A percentile compares a stretch with the other conserved stretches of the same genome.
These are phyloP conservation scores for Lepidonotus clava DNA, from an alignment of 2,888 invertebrate species.

Conservation along the genomic window DNA sequence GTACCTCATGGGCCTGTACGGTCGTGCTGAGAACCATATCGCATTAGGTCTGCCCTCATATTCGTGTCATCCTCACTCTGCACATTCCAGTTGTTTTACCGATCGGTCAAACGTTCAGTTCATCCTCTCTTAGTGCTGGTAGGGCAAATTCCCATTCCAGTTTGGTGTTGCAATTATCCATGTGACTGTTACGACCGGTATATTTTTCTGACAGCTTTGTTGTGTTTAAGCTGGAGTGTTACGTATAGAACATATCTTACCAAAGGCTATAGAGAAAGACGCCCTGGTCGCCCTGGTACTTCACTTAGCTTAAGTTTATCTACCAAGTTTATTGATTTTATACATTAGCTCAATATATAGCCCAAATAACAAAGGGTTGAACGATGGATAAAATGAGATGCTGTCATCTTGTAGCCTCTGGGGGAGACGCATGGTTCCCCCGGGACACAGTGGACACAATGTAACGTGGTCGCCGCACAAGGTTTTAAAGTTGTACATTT, in stretches of 20 bases:
- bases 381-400: neutral
- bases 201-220: constrained; percentile 42
- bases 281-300: neutral
- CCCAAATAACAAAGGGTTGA: neutral
- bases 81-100: neutral
- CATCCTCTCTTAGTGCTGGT: constrained; percentile 6
- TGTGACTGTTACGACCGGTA: neutral
- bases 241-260: constrained; percentile 33
- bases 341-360: neutral
- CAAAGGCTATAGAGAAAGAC: constrained; percentile 2
- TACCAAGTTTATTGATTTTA: neutral
- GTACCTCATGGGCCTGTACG: neutral
- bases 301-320: neutral
- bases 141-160: neutral
- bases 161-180: neutral
- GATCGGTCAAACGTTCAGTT: neutral
- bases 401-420: neutral
- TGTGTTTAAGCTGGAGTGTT: constrained; percentile 33
- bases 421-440: neutral
- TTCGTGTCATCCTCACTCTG: constrained; percentile 7
- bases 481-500: neutral
- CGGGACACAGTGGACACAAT: neutral
- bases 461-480: neutral
- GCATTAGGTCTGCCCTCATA: neutral
- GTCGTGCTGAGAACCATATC: neutral